Evolutionary conservation across 2,888 invertebrate genomes (phyloP), one percentile per base, ranked within the genome.

Genomic region (Drosophila flavopinicola): DNA sequence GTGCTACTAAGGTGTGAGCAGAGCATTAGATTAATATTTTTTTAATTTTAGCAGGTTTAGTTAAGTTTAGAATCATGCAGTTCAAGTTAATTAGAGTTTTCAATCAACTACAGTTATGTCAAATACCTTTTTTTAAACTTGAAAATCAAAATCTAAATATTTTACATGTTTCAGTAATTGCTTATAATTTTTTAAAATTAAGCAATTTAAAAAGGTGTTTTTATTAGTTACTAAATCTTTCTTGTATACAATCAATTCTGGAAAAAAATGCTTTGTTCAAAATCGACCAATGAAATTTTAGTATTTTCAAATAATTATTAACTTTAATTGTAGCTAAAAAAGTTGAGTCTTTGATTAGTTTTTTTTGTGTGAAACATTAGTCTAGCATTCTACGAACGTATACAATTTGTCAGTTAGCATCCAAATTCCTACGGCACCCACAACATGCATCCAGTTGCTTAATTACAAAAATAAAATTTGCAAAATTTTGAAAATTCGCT

Each of bases 401-500:
- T 24, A 27, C 5, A 20, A 23, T 20, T 29, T 35, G 39, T 7
- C 9, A 30, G 52, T 70, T 68, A 61, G 56, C 11, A 7, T 49
- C 49, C 39, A 63, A 42, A 32, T 29, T 25, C 48, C 37, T 71
- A 51, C 13, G 52, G 58, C 75, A 53, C 39, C 51, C 64, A 48
- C 58, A 56, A 35, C 72, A 72, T 72, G 72, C 71, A 37, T 48
- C 39, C 63, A 48, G 27, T 52, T 54, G 13, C 51, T 61, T 65
- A 54, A 56, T 11, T 56, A 59, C 13, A 10, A 41, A 35, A 54
- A 39, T 38, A 63, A 47, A 51, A 51, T 44, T 59, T 61, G 54
- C 32, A 74, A 74, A 86, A 87, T 83, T 85, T 85, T 44, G 70
- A 75, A 82, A 76, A 72, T 80, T 76, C 68, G 79, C 88, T 88